A percentile compares a stretch with the other conserved stretches of the same genome.
Evolutionary conservation across 2,888 invertebrate species (phyloP).

Genomic region (Dicycla oo): DNA sequence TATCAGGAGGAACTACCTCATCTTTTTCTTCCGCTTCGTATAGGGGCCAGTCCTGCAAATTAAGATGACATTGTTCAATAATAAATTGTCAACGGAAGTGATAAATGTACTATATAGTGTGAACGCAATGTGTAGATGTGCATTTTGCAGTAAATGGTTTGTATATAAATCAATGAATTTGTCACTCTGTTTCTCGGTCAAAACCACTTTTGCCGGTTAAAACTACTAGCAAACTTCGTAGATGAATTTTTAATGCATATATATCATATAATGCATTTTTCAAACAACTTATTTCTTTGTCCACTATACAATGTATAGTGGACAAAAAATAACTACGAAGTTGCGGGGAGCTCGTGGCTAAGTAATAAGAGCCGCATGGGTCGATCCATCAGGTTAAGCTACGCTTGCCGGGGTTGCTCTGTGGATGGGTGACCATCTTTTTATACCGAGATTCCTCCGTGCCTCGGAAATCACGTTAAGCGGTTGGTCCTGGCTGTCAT

Average conservation of each 20-base stretch:
- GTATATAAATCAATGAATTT: background rate
- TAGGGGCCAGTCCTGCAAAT: conserved; percentile 78
- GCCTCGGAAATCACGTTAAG: too few species aligned
- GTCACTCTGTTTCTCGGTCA: background rate
- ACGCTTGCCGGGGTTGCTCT: too few species aligned
- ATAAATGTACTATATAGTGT: background rate
- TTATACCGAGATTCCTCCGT: too few species aligned
- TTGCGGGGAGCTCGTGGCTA: too few species aligned
- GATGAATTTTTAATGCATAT: too few species aligned
- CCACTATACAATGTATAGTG: too few species aligned
- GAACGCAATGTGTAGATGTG: background rate
- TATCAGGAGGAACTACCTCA: conserved; percentile 71
- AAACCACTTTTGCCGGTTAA: background rate
- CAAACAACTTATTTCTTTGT: conserved; percentile 2
- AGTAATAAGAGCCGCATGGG: too few species aligned
- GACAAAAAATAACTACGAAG: too few species aligned
- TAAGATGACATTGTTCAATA: background rate
- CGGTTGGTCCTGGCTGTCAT: too few species aligned
- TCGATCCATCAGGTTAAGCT: too few species aligned
- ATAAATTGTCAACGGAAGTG: background rate
- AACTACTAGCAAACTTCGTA: background rate
- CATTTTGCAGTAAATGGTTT: background rate
- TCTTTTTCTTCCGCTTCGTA: conserved; percentile 71
- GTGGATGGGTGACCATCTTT: too few species aligned
- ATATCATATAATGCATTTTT: too few species aligned